These are phyloP conservation scores for Artemia sp. DNA, from an alignment of 2,888 invertebrate genomes.

Conservation along the genomic window DNA sequence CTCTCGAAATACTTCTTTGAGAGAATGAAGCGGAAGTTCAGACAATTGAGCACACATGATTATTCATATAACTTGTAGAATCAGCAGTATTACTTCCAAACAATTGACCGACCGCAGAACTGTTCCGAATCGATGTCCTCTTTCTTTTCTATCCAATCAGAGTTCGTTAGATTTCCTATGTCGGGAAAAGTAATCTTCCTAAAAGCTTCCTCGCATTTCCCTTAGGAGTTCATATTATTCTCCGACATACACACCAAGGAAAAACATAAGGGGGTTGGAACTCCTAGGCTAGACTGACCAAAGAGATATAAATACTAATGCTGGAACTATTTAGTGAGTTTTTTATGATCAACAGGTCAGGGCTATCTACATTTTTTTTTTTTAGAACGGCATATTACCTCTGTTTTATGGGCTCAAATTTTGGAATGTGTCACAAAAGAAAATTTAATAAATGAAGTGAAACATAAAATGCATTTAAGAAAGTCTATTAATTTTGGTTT, in stretches of 20 bases:
- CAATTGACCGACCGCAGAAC: constrained; percentile 6
- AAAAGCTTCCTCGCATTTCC: constrained; percentile 9
- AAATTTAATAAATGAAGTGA: too few relatives aligned
- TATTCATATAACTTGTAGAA: constrained; percentile 14
- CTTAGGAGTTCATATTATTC: constrained; percentile 1
- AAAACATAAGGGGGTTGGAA: not conserved
- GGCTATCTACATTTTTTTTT: too few relatives aligned
- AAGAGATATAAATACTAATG: too few relatives aligned
- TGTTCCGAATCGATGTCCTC: not conserved
- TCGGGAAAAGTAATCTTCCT: constrained; percentile 15
- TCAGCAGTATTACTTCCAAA: constrained; percentile 13
- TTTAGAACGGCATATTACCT: too few relatives aligned
- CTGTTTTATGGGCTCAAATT: too few relatives aligned
- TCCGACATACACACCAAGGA: constrained; percentile 2
- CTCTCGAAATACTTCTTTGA: not conserved
- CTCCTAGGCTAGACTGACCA: not conserved
- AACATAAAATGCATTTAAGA: too few relatives aligned
- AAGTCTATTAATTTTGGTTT: too few relatives aligned
- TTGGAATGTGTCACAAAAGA: too few relatives aligned
- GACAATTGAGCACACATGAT: constrained; percentile 1
- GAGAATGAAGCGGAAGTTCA: not conserved
- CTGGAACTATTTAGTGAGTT: too few relatives aligned
- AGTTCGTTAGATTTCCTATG: not conserved
- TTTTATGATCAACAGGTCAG: too few relatives aligned
- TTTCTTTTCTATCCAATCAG: constrained; percentile 9